A percentile compares a stretch with the other conserved stretches of the same genome.
Conservation (phyloP, 2,797 vertebrate genomes). For the Darevskia nairensis region DNA sequence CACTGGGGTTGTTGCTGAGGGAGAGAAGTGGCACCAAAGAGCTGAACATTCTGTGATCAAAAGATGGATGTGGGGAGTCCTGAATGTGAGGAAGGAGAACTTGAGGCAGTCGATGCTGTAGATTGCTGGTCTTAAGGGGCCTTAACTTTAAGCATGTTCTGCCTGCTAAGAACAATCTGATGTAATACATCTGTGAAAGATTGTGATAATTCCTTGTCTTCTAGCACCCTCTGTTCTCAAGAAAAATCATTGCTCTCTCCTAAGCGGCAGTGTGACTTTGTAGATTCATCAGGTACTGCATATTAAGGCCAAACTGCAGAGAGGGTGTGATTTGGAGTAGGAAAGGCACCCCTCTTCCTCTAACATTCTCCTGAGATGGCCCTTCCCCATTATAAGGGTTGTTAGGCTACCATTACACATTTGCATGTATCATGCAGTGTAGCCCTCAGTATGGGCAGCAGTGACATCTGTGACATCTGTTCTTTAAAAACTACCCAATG, state of each 20-base stretch:
- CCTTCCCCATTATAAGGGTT: not conserved
- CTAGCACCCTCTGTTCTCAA: not conserved
- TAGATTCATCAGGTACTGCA: not conserved
- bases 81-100: not conserved
- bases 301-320: not conserved
- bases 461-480: not conserved
- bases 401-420: not conserved
- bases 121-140: not conserved
- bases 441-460: not conserved
- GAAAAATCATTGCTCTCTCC: not conserved
- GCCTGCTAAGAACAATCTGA: not conserved
- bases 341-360: not conserved
- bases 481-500: not conserved
- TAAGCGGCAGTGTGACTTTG: not conserved
- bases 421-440: not conserved
- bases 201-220: slow-evolving; percentile 3
- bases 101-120: not conserved
- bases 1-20: not conserved
- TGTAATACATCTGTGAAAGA: not conserved
- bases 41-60: not conserved
- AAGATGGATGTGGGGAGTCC: not conserved
- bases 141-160: not conserved
- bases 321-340: not conserved
- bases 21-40: not conserved
- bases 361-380: not conserved